Conservation (phyloP, 2,113 vertebrate species). For the Urocolius indicus region DNA sequence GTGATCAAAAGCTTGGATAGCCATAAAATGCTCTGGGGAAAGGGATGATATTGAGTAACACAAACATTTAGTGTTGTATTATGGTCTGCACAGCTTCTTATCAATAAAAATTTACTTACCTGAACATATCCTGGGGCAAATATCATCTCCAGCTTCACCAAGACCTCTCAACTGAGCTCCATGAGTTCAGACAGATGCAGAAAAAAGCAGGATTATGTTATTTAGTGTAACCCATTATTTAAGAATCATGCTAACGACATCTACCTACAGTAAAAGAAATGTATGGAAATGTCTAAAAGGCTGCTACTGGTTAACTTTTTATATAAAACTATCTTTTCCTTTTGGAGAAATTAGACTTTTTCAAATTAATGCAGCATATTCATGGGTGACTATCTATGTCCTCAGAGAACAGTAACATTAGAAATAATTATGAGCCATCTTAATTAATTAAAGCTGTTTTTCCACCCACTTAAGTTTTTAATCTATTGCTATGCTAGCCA, state of each 20-base stretch:
- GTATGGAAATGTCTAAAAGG: background rate
- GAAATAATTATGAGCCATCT: constrained; percentile 57
- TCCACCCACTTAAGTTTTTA: constrained; percentile 43
- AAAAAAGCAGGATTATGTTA: background rate
- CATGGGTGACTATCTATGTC: constrained; percentile 2
- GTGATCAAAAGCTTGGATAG: background rate
- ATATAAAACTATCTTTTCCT: background rate
- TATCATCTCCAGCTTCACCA: background rate
- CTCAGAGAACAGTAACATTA: constrained; percentile 48
- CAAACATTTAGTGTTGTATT: background rate
- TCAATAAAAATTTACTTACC: background rate
- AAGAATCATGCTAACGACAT: background rate
- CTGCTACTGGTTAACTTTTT: background rate
- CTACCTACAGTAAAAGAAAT: background rate
- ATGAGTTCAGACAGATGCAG: background rate
- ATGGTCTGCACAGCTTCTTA: background rate
- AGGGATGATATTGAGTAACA: background rate
- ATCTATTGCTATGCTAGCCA: constrained; percentile 19
- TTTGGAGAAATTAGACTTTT: constrained; percentile 46
- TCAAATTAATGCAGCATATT: constrained; percentile 25
- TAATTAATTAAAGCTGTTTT: constrained; percentile 64
- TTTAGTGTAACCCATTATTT: background rate
- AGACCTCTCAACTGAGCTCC: background rate
- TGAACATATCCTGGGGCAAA: background rate
- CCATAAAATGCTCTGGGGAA: background rate